Evolutionary conservation across 2,888 invertebrate genomes (phyloP).

Genomic region (Zhuqinia jingwanae): DNA sequence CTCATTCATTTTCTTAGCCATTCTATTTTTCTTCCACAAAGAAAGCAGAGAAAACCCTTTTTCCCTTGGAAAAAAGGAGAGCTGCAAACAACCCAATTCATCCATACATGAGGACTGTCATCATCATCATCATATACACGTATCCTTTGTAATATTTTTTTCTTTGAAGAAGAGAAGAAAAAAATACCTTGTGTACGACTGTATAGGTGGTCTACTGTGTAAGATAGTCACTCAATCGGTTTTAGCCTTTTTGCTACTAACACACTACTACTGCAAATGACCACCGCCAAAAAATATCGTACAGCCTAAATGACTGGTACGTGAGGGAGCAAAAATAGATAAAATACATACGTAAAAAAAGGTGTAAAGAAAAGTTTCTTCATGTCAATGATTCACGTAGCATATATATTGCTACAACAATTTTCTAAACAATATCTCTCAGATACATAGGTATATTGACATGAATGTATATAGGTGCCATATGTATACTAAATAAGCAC

Average conservation of each 20-base stretch:
- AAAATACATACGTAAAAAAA: neutral
- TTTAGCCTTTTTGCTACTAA: too few relatives aligned
- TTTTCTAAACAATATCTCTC: neutral
- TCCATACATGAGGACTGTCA: neutral
- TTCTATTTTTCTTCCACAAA: neutral
- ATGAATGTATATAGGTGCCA: neutral
- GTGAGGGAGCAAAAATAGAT: neutral
- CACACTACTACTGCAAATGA: neutral
- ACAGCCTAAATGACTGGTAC: conserved; percentile 25
- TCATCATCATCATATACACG: conserved; percentile 8
- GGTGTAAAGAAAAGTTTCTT: neutral
- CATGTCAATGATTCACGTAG: neutral
- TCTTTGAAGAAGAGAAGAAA: neutral
- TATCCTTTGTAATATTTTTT: conserved; percentile 1
- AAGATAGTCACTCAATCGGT: too few relatives aligned
- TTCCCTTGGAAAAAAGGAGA: neutral
- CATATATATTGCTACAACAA: neutral
- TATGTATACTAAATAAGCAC: neutral
- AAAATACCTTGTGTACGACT: too few relatives aligned
- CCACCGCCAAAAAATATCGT: too few relatives aligned
- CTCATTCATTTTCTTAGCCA: conserved; percentile 41
- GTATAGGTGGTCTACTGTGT: too few relatives aligned
- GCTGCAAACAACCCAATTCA: conserved; percentile 26
- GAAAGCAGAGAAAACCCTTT: too few relatives aligned
- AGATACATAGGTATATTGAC: neutral